Percentiles rank a stretch among this genome's conserved stretches.
Evolutionary conservation across 2,888 invertebrate genomes (phyloP).

Genomic region (Orthosia gracilis): DNA sequence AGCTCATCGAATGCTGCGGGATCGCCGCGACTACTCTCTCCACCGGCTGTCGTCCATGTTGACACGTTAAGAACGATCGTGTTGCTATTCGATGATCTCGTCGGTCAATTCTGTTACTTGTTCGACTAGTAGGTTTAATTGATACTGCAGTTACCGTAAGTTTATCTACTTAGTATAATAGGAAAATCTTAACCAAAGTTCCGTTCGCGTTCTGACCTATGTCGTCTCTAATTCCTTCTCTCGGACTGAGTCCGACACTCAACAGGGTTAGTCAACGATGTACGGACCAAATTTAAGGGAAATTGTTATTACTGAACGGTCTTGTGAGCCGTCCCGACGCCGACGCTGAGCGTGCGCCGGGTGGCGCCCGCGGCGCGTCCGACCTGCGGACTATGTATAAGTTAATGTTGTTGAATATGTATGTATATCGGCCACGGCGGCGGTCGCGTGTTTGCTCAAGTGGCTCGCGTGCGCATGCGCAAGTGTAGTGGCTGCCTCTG

Average conservation of each 20-base stretch:
- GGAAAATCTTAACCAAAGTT: constrained; percentile 89
- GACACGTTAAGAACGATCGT: constrained; percentile 58
- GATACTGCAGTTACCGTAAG: constrained; percentile 89
- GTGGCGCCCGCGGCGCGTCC: constrained; percentile 69
- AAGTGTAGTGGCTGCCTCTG: constrained; percentile 86
- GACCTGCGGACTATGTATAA: constrained; percentile 71
- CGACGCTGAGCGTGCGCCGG: constrained; percentile 57
- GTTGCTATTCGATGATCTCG: constrained; percentile 69
- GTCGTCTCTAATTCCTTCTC: constrained; percentile 77
- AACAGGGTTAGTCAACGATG: constrained; percentile 85
- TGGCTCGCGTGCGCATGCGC: constrained; percentile 84
- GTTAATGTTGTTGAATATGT: constrained; percentile 79
- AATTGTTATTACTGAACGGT: constrained; percentile 76
- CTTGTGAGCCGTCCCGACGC: constrained; percentile 76
- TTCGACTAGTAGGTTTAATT: constrained; percentile 81
- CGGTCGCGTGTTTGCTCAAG: constrained; percentile 85
- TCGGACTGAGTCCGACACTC: constrained; percentile 79
- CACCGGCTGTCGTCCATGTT: constrained; percentile 60
- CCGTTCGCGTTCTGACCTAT: constrained; percentile 81
- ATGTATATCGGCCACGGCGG: constrained; percentile 74
- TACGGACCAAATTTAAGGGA: constrained; percentile 82
- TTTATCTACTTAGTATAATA: constrained; percentile 88
- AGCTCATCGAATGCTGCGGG: constrained; percentile 65
- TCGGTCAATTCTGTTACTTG: constrained; percentile 68
- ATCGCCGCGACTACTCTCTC: constrained; percentile 53